Percentiles rank a stretch among this genome's conserved stretches.
Conservation (phyloP, 2,113 vertebrate genomes). For the Chitala chitala region DNA sequence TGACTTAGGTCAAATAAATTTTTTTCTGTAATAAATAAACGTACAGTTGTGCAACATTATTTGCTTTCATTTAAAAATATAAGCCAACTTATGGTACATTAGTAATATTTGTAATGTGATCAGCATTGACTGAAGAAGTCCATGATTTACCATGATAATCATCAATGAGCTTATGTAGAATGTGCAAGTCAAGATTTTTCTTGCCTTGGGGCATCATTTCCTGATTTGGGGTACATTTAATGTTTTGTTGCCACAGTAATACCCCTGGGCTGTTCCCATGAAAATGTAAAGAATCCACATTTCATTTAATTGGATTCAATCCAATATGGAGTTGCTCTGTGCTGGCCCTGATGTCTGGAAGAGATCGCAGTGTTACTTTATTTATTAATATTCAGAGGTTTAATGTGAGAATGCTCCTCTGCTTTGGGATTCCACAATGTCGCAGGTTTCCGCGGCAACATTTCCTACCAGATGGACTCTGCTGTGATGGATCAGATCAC, state of each 20-base stretch:
- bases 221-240: background rate
- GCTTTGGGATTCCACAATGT: too few relatives aligned
- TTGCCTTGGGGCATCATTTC: background rate
- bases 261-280: background rate
- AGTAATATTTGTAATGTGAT: too few relatives aligned
- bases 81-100: too few relatives aligned
- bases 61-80: too few relatives aligned
- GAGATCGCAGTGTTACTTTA: constrained; percentile 16
- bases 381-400: constrained; percentile 21
- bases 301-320: background rate
- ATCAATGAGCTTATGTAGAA: background rate
- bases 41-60: background rate
- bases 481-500: too few relatives aligned
- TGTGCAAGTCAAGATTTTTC: background rate
- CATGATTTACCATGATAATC: background rate
- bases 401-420: background rate
- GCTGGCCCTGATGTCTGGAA: background rate
- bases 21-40: background rate
- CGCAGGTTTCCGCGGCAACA: constrained; percentile 6
- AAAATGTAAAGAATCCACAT: background rate
- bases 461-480: background rate
- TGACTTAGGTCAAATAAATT: background rate
- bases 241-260: background rate
- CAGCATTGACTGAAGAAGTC: background rate
- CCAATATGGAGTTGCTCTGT: background rate